Evolutionary conservation across 2,113 vertebrate genomes (phyloP).

Genomic region (Mormyrus lacerda): DNA sequence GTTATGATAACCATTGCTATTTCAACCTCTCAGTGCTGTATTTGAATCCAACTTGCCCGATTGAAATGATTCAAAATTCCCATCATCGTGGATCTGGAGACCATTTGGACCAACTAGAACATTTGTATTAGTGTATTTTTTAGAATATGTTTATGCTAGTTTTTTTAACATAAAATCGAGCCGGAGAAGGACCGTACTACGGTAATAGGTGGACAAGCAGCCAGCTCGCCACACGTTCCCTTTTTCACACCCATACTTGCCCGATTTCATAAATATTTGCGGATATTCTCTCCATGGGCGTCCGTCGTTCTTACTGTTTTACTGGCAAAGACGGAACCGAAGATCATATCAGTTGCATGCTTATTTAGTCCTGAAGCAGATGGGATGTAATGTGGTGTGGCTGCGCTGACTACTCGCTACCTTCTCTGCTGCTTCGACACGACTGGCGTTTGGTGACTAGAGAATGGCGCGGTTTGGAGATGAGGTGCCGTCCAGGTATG

Average conservation of each 20-base stretch:
- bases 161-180: constrained; percentile 36
- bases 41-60: constrained; percentile 19
- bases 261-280: constrained; percentile 39
- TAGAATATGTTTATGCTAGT: constrained; percentile 36
- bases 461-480: constrained; percentile 90
- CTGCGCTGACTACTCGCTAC: constrained; percentile 62
- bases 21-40: constrained; percentile 37
- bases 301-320: constrained; percentile 21
- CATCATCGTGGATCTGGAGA: constrained; percentile 30
- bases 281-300: constrained; percentile 48
- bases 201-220: constrained; percentile 34
- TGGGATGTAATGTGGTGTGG: constrained; percentile 80
- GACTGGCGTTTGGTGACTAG: constrained; percentile 74
- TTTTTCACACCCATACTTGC: constrained; percentile 45
- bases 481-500: constrained; percentile 81
- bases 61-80: constrained; percentile 10
- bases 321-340: not conserved
- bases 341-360: constrained; percentile 49
- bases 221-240: constrained; percentile 41
- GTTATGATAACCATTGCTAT: constrained; percentile 36
- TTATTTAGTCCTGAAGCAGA: constrained; percentile 58
- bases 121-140: constrained; percentile 38
- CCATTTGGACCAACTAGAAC: constrained; percentile 45
- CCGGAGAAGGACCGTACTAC: constrained; percentile 36
- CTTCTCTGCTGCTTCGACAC: constrained; percentile 72